Base-by-base conservation (phyloP, 23 tunicate species). In the Phallusia fumigata region DNA sequence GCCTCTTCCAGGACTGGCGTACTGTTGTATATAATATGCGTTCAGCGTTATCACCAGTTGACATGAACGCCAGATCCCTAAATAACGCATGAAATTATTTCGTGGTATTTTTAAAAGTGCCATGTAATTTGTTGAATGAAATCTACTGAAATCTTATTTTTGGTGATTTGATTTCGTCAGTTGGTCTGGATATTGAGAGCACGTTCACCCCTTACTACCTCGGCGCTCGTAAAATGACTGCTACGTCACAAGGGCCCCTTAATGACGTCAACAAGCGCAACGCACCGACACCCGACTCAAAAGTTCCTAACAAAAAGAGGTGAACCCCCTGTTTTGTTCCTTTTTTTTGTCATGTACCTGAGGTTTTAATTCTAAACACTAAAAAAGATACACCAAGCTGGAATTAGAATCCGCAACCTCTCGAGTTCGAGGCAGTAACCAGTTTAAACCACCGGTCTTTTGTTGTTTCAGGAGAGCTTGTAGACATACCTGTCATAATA, bases 181-280 rank as follows among this genome's bases (percentile, higher is more conserved):
- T 87, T 80, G 97, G 97, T 21, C 35, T 91, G 21, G 97, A 91
- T 79, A 84, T 91, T 76, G 97, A 91, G 76, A 81, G 86, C 80
- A 80, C 80, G 21, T 91, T 80, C 83, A 90, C 83, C 18, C 95
- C 95, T 0, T 81, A 80, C 47, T 81, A 81, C 32, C 16, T 81
- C 15, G 86, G 89, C 22, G 85, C 89, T 0, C 79, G 76, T 0
- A 65, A 83, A 0, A 52, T 88, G 80, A 77, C 49, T 49, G 92
- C 87, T 31, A 78, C 87, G n/a, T 45, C 92, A 26, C 31, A 30
- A 34, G 79, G 83, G 10, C 30, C 80, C 0, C 32, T 33, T 11
- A 82, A 31, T 64, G 84, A 81, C 30, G 80, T 33, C 31, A 52
- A 18, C 36, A 22, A 40, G 15, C 28, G 21, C 1, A 58, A 21